Conservation (phyloP, 1,140 invertebrate species). For the Bursaphelenchus mucronatus region DNA sequence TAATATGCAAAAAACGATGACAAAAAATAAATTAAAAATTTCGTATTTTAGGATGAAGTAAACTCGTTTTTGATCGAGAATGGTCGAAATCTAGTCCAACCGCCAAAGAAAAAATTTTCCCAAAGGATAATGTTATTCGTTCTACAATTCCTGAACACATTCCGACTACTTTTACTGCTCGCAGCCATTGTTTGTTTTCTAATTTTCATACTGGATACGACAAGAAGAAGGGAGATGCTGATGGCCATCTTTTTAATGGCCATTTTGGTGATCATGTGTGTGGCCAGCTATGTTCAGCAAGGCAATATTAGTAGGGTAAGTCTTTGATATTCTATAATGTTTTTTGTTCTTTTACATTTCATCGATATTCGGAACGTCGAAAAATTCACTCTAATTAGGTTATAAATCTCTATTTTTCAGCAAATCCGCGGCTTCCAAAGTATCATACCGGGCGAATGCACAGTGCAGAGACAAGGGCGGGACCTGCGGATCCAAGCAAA, state of each 20-base stretch:
- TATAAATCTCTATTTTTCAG: constrained; percentile 23
- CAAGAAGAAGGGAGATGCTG: constrained; percentile 21
- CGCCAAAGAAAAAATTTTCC: constrained; percentile 5
- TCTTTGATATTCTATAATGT: background rate
- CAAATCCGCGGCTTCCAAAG: constrained; percentile 42
- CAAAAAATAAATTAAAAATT: constrained; percentile 8
- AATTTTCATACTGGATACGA: constrained; percentile 35
- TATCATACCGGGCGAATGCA: constrained; percentile 29
- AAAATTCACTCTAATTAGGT: background rate
- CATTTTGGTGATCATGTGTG: constrained; percentile 32
- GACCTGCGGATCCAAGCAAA: constrained; percentile 29
- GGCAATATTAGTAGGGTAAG: constrained; percentile 25
- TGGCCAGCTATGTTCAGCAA: constrained; percentile 32
- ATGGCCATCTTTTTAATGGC: constrained; percentile 41
- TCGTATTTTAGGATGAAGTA: constrained; percentile 29
- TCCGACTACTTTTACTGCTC: constrained; percentile 38
- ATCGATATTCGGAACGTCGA: background rate
- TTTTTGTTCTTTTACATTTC: background rate
- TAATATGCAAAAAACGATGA: constrained; percentile 7
- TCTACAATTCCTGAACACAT: constrained; percentile 41
- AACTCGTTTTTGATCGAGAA: constrained; percentile 17
- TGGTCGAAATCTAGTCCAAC: constrained; percentile 17
- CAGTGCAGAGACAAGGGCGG: constrained; percentile 29
- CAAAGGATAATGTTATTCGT: constrained; percentile 27
- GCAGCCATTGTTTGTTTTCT: constrained; percentile 37